Evolutionary conservation across 2,113 vertebrate species (phyloP).

Genomic region (Butastur rufipennis): DNA sequence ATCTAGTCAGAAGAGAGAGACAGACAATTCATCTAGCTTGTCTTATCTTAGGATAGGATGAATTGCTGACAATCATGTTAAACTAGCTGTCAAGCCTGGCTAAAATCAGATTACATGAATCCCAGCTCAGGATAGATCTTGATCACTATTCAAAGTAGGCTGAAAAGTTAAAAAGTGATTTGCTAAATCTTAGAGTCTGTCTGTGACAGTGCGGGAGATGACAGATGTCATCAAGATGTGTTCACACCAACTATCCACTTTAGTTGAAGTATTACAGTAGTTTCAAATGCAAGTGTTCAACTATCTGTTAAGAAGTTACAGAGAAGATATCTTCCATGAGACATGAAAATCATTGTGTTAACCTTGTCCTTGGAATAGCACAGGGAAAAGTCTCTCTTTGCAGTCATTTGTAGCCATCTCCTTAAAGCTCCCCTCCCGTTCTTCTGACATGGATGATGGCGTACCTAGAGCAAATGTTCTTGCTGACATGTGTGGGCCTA

Average conservation of each 20-base stretch:
- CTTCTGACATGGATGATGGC: slow-evolving; percentile 11
- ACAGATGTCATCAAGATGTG: background rate
- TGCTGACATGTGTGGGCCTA: slow-evolving; percentile 52
- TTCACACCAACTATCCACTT: background rate
- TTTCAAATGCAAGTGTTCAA: background rate
- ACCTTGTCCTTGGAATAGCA: background rate
- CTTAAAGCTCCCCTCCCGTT: background rate
- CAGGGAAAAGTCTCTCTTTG: background rate
- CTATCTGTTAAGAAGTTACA: background rate
- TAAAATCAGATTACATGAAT: background rate
- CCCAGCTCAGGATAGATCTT: background rate
- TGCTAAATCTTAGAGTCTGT: background rate
- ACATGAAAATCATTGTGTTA: background rate
- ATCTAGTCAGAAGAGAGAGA: background rate
- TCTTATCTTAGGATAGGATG: background rate
- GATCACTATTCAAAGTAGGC: background rate
- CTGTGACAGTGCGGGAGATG: background rate
- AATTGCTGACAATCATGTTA: background rate
- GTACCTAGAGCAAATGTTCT: slow-evolving; percentile 30
- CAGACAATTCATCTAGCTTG: background rate
- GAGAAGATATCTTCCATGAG: background rate
- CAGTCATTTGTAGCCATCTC: background rate
- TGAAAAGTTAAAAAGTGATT: background rate
- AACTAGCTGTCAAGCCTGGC: background rate
- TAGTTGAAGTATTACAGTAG: background rate